A percentile compares a stretch with the other conserved stretches of the same genome.
Conservation (phyloP, 1,140 invertebrate species). For the Leptonema lineaticorne region DNA sequence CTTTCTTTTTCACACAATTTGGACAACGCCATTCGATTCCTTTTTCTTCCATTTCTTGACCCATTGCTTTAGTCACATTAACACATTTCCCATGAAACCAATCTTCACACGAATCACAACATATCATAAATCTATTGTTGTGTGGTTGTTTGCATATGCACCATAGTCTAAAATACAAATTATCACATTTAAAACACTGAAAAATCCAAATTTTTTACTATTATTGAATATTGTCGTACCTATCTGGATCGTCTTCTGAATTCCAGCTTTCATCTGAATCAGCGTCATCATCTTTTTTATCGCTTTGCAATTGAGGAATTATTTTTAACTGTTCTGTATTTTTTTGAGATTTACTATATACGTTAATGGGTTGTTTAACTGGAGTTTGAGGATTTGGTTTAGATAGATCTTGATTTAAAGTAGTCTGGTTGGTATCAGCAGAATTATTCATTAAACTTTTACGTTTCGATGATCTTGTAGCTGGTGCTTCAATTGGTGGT, state of each 20-base stretch:
- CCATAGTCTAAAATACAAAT: constrained; percentile 65
- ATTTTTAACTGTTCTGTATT: background rate
- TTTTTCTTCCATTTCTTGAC: constrained; percentile 85
- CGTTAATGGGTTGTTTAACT: background rate
- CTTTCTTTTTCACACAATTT: constrained; percentile 71
- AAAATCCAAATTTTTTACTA: background rate
- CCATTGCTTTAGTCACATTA: constrained; percentile 87
- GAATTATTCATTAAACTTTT: constrained; percentile 43
- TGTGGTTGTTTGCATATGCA: constrained; percentile 95
- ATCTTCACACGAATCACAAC: constrained; percentile 93
- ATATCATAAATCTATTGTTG: constrained; percentile 97
- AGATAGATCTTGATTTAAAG: background rate
- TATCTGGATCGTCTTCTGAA: constrained; percentile 90
- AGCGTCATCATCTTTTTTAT: constrained; percentile 59
- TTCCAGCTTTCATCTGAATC: constrained; percentile 69
- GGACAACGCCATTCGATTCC: constrained; percentile 91
- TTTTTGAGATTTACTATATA: constrained; percentile 4
- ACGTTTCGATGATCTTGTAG: constrained; percentile 57
- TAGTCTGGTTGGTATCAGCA: background rate
- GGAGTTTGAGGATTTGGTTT: background rate
- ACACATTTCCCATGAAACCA: constrained; percentile 98
- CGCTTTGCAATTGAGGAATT: background rate
- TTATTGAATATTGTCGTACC: constrained; percentile 45
- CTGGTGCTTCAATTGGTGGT: constrained; percentile 77
- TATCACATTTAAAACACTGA: background rate